Evolutionary conservation across 37 sponge, comb jelly and placozoan species (phyloP).

Genomic region (Mnemiopsis leidyi): DNA sequence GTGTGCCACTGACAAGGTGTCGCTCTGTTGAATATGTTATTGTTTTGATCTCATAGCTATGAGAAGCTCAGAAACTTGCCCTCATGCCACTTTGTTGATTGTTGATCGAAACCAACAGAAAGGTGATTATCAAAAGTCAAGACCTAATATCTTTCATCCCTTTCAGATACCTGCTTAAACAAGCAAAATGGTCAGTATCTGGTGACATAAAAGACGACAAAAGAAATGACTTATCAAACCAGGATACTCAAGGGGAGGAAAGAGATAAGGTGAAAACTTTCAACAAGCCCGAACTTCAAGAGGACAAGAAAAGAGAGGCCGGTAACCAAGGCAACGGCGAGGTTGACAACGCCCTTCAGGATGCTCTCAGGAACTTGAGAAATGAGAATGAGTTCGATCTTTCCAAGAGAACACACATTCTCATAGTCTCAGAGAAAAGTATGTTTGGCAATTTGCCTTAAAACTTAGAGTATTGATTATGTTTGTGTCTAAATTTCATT

Average conservation of each 20-base stretch:
- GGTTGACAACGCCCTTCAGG: neutral
- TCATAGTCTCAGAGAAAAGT: conserved; percentile 46
- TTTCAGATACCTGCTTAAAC: conserved; percentile 15
- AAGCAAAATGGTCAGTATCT: conserved; percentile 23
- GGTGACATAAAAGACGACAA: neutral
- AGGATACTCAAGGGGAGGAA: neutral
- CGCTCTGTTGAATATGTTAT: neutral
- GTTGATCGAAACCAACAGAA: too few species aligned
- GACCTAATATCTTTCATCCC: neutral
- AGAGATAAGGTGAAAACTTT: neutral
- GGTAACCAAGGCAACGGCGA: neutral
- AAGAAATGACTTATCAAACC: neutral
- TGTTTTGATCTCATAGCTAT: neutral
- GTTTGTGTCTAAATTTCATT: too few species aligned
- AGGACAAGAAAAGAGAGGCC: neutral
- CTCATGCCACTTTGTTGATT: too few species aligned
- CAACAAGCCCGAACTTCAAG: neutral
- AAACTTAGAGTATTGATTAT: too few species aligned
- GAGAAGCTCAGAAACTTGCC: too few species aligned
- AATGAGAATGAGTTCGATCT: neutral
- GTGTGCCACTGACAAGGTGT: neutral
- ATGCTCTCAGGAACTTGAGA: neutral
- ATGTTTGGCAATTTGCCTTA: too few species aligned
- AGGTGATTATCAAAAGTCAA: too few species aligned
- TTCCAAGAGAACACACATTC: neutral